Conservation (phyloP, 1,140 invertebrate species). For the Lysiphlebus fabarum region DNA sequence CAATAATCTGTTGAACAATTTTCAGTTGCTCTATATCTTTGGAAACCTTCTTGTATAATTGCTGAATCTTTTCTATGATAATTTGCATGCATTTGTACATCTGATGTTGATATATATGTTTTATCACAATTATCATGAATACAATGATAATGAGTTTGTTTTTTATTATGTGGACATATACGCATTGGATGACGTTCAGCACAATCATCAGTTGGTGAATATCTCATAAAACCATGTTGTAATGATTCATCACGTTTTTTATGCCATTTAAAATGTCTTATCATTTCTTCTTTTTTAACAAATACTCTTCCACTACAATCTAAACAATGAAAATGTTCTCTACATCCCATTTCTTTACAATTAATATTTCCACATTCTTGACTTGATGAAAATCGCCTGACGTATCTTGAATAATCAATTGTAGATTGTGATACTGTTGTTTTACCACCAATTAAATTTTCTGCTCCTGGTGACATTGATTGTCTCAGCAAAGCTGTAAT, state of each 20-base stretch:
- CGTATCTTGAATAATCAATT: constrained; percentile 71
- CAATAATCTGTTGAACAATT: constrained; percentile 85
- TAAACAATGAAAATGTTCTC: constrained; percentile 95
- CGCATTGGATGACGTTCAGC: constrained; percentile 65
- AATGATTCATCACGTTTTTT: constrained; percentile 96
- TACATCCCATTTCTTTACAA: constrained; percentile 62
- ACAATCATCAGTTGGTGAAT: constrained; percentile 89
- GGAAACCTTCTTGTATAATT: constrained; percentile 95
- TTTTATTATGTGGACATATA: constrained; percentile 89
- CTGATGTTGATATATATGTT: constrained; percentile 97
- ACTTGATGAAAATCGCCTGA: constrained; percentile 65
- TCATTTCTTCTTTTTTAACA: constrained; percentile 98
- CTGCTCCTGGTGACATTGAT: constrained; percentile 52
- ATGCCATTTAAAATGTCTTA: constrained; percentile 98
- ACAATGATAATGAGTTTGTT: constrained; percentile 98
- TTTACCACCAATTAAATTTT: constrained; percentile 45
- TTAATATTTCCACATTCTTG: constrained; percentile 67
- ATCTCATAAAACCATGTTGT: constrained; percentile 94
- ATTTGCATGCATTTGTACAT: constrained; percentile 99
- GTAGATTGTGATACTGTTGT: constrained; percentile 42
- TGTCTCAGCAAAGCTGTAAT: constrained; percentile 52
- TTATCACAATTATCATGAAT: constrained; percentile 95
- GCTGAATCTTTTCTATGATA: constrained; percentile 97
- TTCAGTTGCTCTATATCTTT: constrained; percentile 86
- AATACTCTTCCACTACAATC: constrained; percentile 88